Conservation (phyloP, 2,888 invertebrate species). For the Operophtera brumata region DNA sequence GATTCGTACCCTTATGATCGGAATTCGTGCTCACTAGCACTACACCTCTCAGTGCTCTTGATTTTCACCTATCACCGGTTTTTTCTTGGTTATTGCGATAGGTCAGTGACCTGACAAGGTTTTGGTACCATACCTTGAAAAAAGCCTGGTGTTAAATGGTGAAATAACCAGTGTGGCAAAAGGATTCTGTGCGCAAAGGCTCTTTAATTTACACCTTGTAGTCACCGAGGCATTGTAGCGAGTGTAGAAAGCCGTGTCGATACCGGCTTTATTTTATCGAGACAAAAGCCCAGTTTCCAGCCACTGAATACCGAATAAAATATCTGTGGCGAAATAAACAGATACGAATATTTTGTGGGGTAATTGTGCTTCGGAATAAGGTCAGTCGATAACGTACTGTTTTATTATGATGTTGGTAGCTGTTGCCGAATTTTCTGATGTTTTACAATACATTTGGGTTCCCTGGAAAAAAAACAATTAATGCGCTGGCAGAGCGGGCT, state of each 20-base stretch:
- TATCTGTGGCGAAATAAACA: slow-evolving; percentile 35
- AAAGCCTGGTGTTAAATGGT: no score
- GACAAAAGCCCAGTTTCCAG: slow-evolving; percentile 39
- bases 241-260: slow-evolving; percentile 16
- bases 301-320: slow-evolving; percentile 40
- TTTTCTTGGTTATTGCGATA: no score
- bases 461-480: no score
- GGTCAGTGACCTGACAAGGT: no score
- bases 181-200: no score
- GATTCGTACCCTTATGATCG: no score
- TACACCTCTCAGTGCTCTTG: no score
- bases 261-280: slow-evolving; percentile 42
- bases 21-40: no score
- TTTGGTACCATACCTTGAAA: no score
- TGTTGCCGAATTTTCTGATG: slow-evolving; percentile 3
- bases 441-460: background rate
- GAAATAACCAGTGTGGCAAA: no score
- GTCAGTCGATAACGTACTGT: slow-evolving; percentile 30
- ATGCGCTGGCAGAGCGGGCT: no score
- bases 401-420: slow-evolving; percentile 21
- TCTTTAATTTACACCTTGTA: slow-evolving; percentile 45
- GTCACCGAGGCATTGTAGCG: slow-evolving; percentile 18
- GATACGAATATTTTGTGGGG: slow-evolving; percentile 31
- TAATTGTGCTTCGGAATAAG: slow-evolving; percentile 31
- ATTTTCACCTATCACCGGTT: no score